Base-by-base conservation (phyloP, 2,888 invertebrate species). In the Pachliopta kotzebuea region DNA sequence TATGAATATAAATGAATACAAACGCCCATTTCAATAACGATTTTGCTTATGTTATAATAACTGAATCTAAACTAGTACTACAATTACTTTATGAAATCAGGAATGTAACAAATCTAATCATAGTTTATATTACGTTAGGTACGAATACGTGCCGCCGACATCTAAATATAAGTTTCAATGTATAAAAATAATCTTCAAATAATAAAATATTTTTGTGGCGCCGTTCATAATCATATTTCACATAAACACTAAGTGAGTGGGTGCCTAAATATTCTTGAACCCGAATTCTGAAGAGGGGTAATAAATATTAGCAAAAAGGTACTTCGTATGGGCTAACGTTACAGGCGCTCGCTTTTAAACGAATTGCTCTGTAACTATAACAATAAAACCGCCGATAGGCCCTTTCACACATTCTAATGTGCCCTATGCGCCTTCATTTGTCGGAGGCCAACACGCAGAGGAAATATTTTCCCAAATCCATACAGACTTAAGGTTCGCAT, bases 391-490 rank as follows among this genome's bases (percentile, higher is more conserved):
- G 81, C 79, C 85, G 85, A 85, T 85, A 81, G 86, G 86, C 85
- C 86, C 86, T 88, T 88, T 86, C 88, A 87, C 90, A 90, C 90
- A 90, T 90, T 88, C 86, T 90, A 87, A 89, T 88, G 88, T 86
- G 85, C 86, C 80, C 84, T 88, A 86, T 83, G 85, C 84, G 85
- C 90, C 86, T 90, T 90, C 88, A 90, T 90, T 91, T 90, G 89
- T 86, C 85, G 86, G 84, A 84, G 87, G 87, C 88, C 81, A 86
- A 87, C 88, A 90, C 88, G 90, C 80, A 85, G 83, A 84, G 87
- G 91, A 90, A 91, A 92, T 92, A 92, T 92, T 92, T 91, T 86
- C 85, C 88, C 87, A 90, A 92, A 92, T 92, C 92, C 92, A 92
- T 92, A 92, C 91, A 88, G 91, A 91, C 92, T 91, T 91, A 90